A percentile compares a stretch with the other conserved stretches of the same genome.
Evolutionary conservation across 2,888 invertebrate species (phyloP).

Genomic region (Emmelina monodactyla): DNA sequence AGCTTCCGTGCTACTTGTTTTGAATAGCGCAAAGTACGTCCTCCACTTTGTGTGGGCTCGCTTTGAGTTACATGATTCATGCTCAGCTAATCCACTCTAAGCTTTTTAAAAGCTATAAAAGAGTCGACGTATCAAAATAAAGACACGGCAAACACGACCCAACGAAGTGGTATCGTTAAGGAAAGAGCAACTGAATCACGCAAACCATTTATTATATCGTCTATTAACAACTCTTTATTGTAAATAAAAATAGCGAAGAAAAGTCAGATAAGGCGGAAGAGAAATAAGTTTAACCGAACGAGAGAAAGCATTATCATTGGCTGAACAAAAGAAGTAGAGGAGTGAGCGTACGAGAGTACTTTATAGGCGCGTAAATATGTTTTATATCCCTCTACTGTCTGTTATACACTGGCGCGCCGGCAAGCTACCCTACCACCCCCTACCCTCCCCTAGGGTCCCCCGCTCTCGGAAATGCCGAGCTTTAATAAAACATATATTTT

Average conservation of each 20-base stretch:
- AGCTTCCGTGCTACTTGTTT: conserved; percentile 36
- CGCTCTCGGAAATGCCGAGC: conserved; percentile 67
- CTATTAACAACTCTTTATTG: no score
- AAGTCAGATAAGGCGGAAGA: conserved; percentile 59
- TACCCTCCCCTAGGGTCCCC: conserved; percentile 44
- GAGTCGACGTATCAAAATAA: no score
- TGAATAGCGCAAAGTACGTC: conserved; percentile 33
- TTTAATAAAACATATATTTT: conserved; percentile 68
- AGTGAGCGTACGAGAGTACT: conserved; percentile 65
- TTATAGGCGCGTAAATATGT: conserved; percentile 68
- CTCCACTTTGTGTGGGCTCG: conserved; percentile 24
- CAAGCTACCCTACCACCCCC: no score
- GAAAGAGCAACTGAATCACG: no score
- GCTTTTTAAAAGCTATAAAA: no score
- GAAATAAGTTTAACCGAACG: conserved; percentile 65
- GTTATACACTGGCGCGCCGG: conserved; percentile 63
- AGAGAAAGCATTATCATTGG: conserved; percentile 65
- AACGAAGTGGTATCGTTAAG: no score
- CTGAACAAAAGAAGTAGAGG: conserved; percentile 65
- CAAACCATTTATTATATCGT: no score
- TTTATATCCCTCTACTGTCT: conserved; percentile 67
- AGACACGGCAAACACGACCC: no score
- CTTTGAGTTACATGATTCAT: conserved; percentile 5
- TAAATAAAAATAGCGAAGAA: conserved; percentile 60
- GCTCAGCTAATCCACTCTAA: no score